Evolutionary conservation across 2,113 vertebrate species (phyloP).

Genomic region (Daphoenositta chrysoptera): DNA sequence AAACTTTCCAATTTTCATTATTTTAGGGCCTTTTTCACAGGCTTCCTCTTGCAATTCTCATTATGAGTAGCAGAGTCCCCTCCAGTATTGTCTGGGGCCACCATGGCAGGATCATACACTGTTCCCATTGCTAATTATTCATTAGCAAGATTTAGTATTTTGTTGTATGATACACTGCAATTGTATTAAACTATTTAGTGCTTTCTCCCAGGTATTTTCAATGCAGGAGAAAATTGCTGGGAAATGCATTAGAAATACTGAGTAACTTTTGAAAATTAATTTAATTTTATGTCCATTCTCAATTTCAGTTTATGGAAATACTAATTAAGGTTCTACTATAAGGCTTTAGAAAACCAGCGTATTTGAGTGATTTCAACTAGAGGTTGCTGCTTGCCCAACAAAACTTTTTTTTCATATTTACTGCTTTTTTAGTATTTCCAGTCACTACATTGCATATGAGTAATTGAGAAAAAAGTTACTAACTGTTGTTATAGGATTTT

Average conservation of each 20-base stretch:
- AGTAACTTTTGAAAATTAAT: not conserved
- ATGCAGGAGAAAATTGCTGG: not conserved
- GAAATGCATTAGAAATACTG: not conserved
- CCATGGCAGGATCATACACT: rapidly evolving
- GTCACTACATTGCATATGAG: not conserved
- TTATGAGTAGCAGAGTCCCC: not conserved
- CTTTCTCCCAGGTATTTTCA: not conserved
- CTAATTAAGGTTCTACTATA: not conserved
- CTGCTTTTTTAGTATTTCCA: not conserved
- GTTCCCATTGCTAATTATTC: not conserved
- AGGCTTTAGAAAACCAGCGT: not conserved
- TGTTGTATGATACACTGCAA: not conserved
- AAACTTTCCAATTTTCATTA: not conserved
- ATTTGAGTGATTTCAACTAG: not conserved
- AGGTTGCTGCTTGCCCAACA: not conserved
- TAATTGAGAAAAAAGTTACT: not conserved
- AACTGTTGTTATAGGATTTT: not conserved
- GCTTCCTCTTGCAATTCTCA: not conserved
- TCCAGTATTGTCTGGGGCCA: rapidly evolving
- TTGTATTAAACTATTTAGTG: not conserved
- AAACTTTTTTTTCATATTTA: not conserved
- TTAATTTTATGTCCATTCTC: not conserved
- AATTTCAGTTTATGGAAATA: not conserved
- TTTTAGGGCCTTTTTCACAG: not conserved
- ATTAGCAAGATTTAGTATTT: not conserved